Base-by-base conservation (phyloP, 2,113 vertebrate species). In the Promerops cafer region DNA sequence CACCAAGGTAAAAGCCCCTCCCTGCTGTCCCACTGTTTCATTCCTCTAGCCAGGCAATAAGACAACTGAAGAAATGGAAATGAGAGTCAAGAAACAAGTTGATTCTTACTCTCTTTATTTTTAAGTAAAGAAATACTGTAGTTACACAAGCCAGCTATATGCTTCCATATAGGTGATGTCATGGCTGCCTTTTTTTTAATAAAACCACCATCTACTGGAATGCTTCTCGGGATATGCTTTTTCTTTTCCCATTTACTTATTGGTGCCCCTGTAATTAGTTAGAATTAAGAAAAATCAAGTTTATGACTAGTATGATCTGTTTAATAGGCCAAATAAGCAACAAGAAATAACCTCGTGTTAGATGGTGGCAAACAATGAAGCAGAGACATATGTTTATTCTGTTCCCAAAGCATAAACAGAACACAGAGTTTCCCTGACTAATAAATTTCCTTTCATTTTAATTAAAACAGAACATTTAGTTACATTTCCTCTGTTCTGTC, bases 381-480 rank as follows among this genome's bases (percentile, higher is more conserved):
- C 54, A 84, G 81, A 92, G 42, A 89, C 91, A 96, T 92, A 97
- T 91, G 91, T 95, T 96, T 96, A 44, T 72, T 95, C 53, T 95
- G 90, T 92, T 94, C 75, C 82, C 59, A 20, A 87, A 95, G 76
- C 88, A 93, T 75, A 96, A 97, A 97, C 71, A 95, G 79, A 96
- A 84, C 42, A 84, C 42, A 83, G 53, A 94, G 76, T 81, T 97
- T 97, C 88, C 50, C 57, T 93, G 66, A 95, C 93, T 93, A 96
- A 94, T 92, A 83, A 63, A 97, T 97, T 97, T 95, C 87, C 89
- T 97, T 97, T 87, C 49, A 90, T 97, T 97, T 98, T 98, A 98
- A 98, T 97, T 98, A 98, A 97, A 97, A 87, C 84, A 95, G 95
- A 94, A 93, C 80, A 91, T 97, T 97, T 95, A 97, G 94, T 96